Base-by-base conservation (phyloP, 2,797 vertebrate genomes). In the Tokudaia tokunoshimensis region DNA sequence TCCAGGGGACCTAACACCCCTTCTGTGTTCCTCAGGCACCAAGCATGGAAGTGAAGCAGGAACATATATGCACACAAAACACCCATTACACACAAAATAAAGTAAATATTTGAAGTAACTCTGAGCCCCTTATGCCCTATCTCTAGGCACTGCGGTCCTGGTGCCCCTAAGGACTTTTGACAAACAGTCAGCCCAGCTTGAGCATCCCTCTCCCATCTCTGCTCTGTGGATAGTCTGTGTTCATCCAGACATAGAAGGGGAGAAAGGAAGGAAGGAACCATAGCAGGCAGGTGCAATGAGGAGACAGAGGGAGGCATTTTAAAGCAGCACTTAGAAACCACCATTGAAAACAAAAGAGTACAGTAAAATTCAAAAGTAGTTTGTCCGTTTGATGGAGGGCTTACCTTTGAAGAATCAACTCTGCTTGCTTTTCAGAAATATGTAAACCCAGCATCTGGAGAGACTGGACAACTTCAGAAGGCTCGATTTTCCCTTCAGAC, bases 371-470 rank as follows among this genome's bases (percentile, higher is more conserved):
- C 63, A 55, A 95, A 94, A 78, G 24, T 14, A 47, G 26, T 0
- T 15, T 89, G 96, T 52, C 92, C 90, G 41, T 20, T 92, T 13
- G 12, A 88, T 0, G 50, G 98, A 95, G 52, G 95, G 2, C 98
- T 98, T 94, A 99, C 99, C 99, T 99, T 92, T 99, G 98, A 78
- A 99, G 99, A 98, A 99, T 99, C 98, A 99, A 99, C 92, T 99
- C 92, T 24, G 99, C 99, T 87, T 99, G 99, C 75, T 99, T 98
- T 96, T 99, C 98, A 95, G 98, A 99, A 98, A 99, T 98, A 74
- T 98, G 98, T 97, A 99, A 90, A 22, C 99, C 99, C 97, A 99
- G 26, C 70, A 99, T 99, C 83, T 99, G 98, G 41, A 99, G 99
- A 4, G 99, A 99, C 98, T 99, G 99, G 81, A 99, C 99, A 96